Base-by-base conservation (phyloP, 2,888 invertebrate genomes). In the Troides aeacus region DNA sequence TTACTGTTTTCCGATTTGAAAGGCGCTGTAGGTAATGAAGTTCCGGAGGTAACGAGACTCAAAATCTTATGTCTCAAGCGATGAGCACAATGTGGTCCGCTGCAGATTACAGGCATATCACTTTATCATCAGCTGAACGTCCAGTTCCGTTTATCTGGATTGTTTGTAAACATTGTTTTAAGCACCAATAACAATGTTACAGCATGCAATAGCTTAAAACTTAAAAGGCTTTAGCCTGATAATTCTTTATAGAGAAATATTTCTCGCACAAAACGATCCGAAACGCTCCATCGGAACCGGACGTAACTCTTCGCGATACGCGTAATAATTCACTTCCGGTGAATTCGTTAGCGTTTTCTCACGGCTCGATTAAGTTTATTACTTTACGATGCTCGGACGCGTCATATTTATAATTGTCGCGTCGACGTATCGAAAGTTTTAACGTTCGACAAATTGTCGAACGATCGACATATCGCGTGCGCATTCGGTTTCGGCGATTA, bases 401-500 rank as follows among this genome's bases (percentile, higher is more conserved):
- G 63, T 60, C 58, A 39, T 63, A 53, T 66, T 23, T 5, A 63
- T 66, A 66, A 70, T 70, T 70, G 66, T 70, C 56, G 63, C 56
- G 42, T 66, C 18, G 10, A 68, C 57, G n/a, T 5, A 57, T 58
- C 21, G 65, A 70, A 70, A 70, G 70, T 66, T 70, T 64, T 68
- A 70, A 63, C 24, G 57, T 58, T 46, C 63, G 63, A 53, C 63
- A 61, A 70, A 66, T 70, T 70, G 66, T 66, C 60, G 42, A 70
- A 66, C 59, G 63, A 62, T 50, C 66, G 66, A 66, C 56, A 70
- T 66, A 42, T 70, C 30, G 70, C 70, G 63, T 70, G 70, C 57
- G 15, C 39, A 64, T 68, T 15, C 53, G 15, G 58, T 57, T 66
- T 23, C 23, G 18, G 18, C 56, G 63, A 46, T 60, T 64, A 24